These are phyloP conservation scores for Amiota communis DNA, from an alignment of 2,888 invertebrate species.

Conservation along the genomic window DNA sequence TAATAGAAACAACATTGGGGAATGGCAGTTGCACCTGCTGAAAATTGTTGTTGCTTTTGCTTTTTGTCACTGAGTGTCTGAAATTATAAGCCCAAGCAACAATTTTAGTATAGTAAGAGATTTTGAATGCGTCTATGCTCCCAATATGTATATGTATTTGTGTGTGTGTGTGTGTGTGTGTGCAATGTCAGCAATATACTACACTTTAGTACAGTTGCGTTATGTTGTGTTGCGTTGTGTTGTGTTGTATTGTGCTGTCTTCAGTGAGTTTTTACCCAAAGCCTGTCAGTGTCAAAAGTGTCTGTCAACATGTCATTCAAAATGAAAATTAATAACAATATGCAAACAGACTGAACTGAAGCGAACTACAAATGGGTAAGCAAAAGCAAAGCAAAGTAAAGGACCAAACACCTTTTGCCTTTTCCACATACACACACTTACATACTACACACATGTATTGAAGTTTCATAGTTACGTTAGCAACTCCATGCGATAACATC, in stretches of 20 bases:
- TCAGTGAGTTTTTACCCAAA: slow-evolving; percentile 49
- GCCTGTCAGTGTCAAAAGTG: slow-evolving; percentile 66
- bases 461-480: neutral
- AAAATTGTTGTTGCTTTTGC: slow-evolving; percentile 47
- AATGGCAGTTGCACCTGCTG: slow-evolving; percentile 55
- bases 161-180: slow-evolving; percentile 1
- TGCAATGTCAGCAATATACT: too few relatives aligned
- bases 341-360: slow-evolving; percentile 50
- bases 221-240: neutral
- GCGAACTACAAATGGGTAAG: neutral
- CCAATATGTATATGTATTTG: slow-evolving; percentile 41
- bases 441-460: neutral
- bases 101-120: neutral
- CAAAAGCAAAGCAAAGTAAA: neutral
- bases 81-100: slow-evolving; percentile 55
- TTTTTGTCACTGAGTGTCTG: slow-evolving; percentile 46
- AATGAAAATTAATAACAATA: slow-evolving; percentile 67
- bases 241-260: neutral
- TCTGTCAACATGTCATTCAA: slow-evolving; percentile 70
- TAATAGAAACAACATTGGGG: neutral
- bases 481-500: neutral
- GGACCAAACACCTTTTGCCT: slow-evolving; percentile 11
- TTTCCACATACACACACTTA: too few relatives aligned
- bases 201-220: neutral
- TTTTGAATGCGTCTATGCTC: too few relatives aligned